Percentiles rank a stretch among this genome's conserved stretches.
Conservation (phyloP, 2,888 invertebrate species). For the Tenthredo notha region DNA sequence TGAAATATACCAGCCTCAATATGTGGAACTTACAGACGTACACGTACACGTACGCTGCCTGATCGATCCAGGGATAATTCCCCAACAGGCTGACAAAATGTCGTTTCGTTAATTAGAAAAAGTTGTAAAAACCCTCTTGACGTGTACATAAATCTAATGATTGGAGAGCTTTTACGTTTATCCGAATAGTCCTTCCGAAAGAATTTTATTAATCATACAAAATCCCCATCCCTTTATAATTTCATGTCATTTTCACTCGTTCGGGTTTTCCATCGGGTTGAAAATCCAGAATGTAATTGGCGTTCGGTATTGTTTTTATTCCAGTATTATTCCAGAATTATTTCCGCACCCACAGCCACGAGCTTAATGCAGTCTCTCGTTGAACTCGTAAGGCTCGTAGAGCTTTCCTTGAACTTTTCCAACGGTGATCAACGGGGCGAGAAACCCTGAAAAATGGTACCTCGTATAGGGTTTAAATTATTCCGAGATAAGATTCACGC, state of each 20-base stretch:
- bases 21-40: slow-evolving; percentile 14
- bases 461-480: slow-evolving; percentile 16
- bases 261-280: not conserved
- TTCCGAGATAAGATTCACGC: slow-evolving; percentile 33
- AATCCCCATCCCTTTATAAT: not conserved
- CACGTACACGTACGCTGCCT: not conserved
- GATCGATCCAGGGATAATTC: not conserved
- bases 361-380: not conserved
- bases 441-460: slow-evolving; percentile 28
- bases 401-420: slow-evolving; percentile 9
- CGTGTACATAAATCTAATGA: not conserved
- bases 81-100: not conserved
- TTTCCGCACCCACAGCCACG: no score
- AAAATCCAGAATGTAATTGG: not conserved
- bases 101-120: not conserved
- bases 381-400: not conserved
- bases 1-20: slow-evolving; percentile 42
- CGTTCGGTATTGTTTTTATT: not conserved
- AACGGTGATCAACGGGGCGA: slow-evolving; percentile 13
- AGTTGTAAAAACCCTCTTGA: not conserved
- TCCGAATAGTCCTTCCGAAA: not conserved
- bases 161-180: not conserved
- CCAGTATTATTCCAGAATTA: not conserved
- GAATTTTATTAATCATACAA: not conserved
- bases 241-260: not conserved